Base-by-base conservation (phyloP, 2,113 vertebrate species). In the Thryonomys swinderianus region DNA sequence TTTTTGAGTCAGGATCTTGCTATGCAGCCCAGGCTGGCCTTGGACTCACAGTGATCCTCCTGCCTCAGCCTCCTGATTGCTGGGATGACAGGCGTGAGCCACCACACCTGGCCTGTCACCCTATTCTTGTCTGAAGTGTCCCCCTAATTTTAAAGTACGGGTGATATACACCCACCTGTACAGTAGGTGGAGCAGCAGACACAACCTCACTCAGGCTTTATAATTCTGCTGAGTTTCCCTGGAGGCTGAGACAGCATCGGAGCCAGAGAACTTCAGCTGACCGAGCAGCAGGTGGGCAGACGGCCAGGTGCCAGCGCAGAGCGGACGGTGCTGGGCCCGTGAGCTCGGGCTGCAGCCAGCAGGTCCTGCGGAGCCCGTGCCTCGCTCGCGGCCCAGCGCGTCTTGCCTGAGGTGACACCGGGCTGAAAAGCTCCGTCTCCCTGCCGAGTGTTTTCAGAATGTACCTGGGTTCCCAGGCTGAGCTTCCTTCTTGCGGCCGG, bases 191-290 rank as follows among this genome's bases (percentile, higher is more conserved):
- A 95, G 85, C 89, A 84, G 34, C 88, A 95, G 96, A 93, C 92
- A 96, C 90, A 98, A 61, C 59, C 93, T 92, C 96, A 96, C 91
- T 98, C 93, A 87, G 67, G 7, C 93, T 96, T 97, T 97, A 88
- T 55, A 88, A 74, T 98, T 97, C 96, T 91, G 84, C 90, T 96
- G 92, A 97, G 94, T 97, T 97, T 83, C 90, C 85, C 88, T 93
- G 97, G 84, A 92, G 96, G 93, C 62, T 30, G 0, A 48, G 69
- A 37, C 94, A 80, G 85, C 74, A 95, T 59, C 32, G 66, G 85
- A 67, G 90, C 66, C 61, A 69, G 53, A 34, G 34, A 34, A 64
- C 55, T 88, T 95, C 69, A 66, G 90, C 73, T 57, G 89, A 9
- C 96, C 97, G 96, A 86, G 95, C 86, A 94, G 25, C 20, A 59